A percentile compares a stretch with the other conserved stretches of the same genome.
Evolutionary conservation across 1,140 invertebrate genomes (phyloP).

Genomic region (Zaprionus taronus): DNA sequence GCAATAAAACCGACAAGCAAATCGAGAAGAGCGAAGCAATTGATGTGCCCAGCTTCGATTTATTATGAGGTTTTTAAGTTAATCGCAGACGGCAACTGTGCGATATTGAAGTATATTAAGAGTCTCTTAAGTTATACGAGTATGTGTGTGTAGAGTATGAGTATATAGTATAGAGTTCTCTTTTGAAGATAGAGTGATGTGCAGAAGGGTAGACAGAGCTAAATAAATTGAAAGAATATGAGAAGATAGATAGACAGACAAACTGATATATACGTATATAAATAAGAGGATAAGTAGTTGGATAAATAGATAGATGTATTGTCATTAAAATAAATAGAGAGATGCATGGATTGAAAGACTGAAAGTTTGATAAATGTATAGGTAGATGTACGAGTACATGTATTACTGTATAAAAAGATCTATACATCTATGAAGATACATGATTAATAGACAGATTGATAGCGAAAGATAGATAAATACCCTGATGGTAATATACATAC

Average conservation of each 20-base stretch:
- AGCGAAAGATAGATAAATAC: too few species aligned
- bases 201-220: neutral
- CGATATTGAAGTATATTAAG: neutral
- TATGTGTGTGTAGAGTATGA: neutral
- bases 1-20: constrained; percentile 3
- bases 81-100: neutral
- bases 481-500: too few species aligned
- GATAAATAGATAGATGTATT: too few species aligned
- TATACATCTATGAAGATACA: neutral
- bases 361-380: neutral
- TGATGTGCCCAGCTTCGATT: neutral
- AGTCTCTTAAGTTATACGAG: neutral
- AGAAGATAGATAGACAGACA: too few species aligned
- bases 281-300: too few species aligned
- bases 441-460: neutral
- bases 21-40: neutral
- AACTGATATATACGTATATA: too few species aligned
- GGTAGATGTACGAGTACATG: neutral
- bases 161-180: too few species aligned
- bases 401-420: neutral
- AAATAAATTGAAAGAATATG: neutral
- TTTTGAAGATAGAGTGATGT: neutral
- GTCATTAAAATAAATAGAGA: too few species aligned
- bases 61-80: constrained; percentile 1
- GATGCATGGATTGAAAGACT: too few species aligned